phyloP scores from a whole-genome alignment of 1,140 invertebrate species.

The Saccostrea cuccullata region DNA sequence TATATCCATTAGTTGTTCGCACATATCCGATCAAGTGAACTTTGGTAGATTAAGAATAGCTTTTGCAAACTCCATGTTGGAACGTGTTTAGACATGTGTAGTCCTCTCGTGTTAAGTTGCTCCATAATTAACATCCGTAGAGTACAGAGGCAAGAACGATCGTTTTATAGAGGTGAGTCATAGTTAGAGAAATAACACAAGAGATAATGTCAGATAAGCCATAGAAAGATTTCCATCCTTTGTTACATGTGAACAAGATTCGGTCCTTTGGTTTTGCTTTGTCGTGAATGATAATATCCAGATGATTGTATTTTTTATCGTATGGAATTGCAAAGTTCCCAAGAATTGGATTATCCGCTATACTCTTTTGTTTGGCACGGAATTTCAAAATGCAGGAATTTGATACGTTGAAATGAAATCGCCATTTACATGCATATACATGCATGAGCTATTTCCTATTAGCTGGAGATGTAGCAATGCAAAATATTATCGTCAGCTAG shows the following conservation, averaged over 20 bases:
- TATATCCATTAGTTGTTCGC: too few species aligned
- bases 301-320: not conserved
- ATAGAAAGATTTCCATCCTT: conserved; percentile 23
- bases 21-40: too few species aligned
- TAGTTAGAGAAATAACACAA: conserved; percentile 9
- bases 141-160: too few species aligned
- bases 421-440: not conserved
- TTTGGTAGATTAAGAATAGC: not conserved
- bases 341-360: not conserved
- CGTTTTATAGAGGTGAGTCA: not conserved
- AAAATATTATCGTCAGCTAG: conserved; percentile 1
- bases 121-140: conserved; percentile 36
- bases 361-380: not conserved
- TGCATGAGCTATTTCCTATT: not conserved
- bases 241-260: conserved; percentile 12
- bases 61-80: conserved; percentile 42
- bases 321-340: not conserved
- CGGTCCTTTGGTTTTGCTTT: not conserved
- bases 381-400: not conserved
- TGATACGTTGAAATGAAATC: not conserved
- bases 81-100: not conserved
- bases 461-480: not conserved
- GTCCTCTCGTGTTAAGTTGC: conserved; percentile 10
- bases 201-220: conserved; percentile 16
- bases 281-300: not conserved